Conservation (phyloP, 2,113 vertebrate genomes). For the Balaenoptera acutorostrata region DNA sequence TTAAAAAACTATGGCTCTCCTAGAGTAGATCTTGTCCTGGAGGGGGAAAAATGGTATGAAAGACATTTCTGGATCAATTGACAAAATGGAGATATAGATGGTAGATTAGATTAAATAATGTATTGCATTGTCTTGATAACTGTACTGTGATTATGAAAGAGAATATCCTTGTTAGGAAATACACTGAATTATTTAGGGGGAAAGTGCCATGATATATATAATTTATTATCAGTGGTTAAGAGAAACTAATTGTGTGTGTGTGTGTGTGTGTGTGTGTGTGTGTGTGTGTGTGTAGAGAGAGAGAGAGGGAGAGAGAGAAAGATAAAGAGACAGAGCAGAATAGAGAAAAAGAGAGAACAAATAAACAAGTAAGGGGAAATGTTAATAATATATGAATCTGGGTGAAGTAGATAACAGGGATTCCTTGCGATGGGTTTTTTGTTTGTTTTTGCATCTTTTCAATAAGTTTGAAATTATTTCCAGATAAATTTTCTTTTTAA, state of each 20-base stretch:
- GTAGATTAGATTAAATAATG: background rate
- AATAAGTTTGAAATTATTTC: background rate
- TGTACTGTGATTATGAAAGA: background rate
- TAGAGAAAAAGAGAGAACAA: background rate
- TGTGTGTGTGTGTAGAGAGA: background rate
- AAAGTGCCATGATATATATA: background rate
- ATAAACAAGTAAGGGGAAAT: background rate
- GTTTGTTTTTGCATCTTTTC: background rate
- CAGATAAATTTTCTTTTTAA: background rate
- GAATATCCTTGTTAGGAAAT: background rate
- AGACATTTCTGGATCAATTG: background rate
- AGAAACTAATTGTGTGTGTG: background rate
- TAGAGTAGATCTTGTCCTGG: background rate
- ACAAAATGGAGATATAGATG: background rate
- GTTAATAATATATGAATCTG: background rate
- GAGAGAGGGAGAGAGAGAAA: too few relatives aligned
- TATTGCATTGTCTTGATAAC: background rate
- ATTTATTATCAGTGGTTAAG: background rate
- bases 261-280: too few relatives aligned
- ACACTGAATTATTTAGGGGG: background rate
- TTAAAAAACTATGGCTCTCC: background rate
- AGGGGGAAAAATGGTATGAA: background rate
- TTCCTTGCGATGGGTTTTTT: background rate
- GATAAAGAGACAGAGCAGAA: background rate
- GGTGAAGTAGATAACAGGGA: background rate